Base-by-base conservation (phyloP, 1,140 invertebrate genomes). In the Cyphomyrmex costatus region DNA sequence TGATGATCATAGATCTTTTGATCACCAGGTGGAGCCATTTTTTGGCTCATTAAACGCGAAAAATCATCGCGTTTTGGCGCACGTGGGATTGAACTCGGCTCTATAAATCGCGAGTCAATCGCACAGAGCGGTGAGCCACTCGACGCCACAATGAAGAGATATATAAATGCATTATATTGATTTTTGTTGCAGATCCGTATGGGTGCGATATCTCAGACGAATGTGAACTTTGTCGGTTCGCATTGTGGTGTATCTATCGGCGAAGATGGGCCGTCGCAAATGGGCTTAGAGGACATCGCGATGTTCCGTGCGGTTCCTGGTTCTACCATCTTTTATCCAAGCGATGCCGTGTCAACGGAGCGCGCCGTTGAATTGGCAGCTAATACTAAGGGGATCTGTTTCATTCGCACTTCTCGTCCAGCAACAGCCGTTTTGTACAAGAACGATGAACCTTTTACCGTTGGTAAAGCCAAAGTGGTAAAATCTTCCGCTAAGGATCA, bases 241-340 rank as follows among this genome's bases (percentile, higher is more conserved):
- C 99, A 99, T 95, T 98, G 98, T 94, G 99, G 99, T 78, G 97
- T 99, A 36, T 99, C 98, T 90, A 98, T 98, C 93, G 98, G 98
- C 70, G 99, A 99, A 95, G 99, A 99, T 96, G 99, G 99, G 6
- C 99, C 99, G n/a, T 99, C 98, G 70, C 99, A 99, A 96, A 99
- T 99, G 99, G 99, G 98, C 61, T 95, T 99, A 0, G 99, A 99
- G 96, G 99, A 99, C 95, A 95, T 99, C 56, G 98, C 98, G 0
- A 97, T 99, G 96, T 99, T 99, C 96, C 96, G 99, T 73, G 94
- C 97, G 14, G 97, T 99, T 88, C 99, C 99, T 53, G 97, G 97
- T 61, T 97, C 97, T 82, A 99, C 99, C 3, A 97, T 99, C 0
- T 99, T 99, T 95, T 99, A 99, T 94, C 99, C 99, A 19, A 97